Percentiles rank a stretch among this genome's conserved stretches.
These are phyloP conservation scores for Enteromius trimaculatus DNA, from an alignment of 2,797 vertebrate genomes.

Conservation along the genomic window DNA sequence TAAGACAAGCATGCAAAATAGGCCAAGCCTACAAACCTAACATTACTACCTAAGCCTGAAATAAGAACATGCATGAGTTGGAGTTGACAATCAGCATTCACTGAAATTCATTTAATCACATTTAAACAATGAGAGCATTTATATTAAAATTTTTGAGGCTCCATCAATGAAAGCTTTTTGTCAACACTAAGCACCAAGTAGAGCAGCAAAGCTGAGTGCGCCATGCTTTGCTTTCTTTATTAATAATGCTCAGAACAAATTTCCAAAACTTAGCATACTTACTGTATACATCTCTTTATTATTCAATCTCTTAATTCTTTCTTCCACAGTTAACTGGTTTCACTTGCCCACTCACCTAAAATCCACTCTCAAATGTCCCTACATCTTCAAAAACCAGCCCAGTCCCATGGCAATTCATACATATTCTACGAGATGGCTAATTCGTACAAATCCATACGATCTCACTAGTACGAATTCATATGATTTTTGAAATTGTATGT, in stretches of 20 bases:
- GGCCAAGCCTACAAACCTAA: slow-evolving; percentile 34
- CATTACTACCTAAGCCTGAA: slow-evolving; percentile 9
- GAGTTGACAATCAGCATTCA: slow-evolving; percentile 46
- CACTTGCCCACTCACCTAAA: slow-evolving; percentile 25
- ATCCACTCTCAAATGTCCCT: slow-evolving; percentile 33
- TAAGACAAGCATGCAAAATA: slow-evolving; percentile 42
- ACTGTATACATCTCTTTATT: slow-evolving; percentile 27
- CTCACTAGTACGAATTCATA: no score
- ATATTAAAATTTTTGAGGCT: background rate
- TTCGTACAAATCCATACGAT: no score
- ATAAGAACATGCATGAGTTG: slow-evolving; percentile 50
- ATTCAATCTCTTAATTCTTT: slow-evolving; percentile 22
- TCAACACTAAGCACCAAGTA: slow-evolving; percentile 40
- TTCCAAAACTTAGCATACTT: background rate
- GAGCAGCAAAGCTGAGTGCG: slow-evolving; percentile 8
- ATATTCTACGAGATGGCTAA: no score
- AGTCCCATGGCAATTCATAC: no score
- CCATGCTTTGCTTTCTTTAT: slow-evolving; percentile 37
- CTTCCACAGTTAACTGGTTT: slow-evolving; percentile 15
- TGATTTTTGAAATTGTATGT: no score
- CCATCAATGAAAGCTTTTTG: slow-evolving; percentile 38
- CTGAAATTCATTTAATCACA: background rate
- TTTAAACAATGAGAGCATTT: background rate
- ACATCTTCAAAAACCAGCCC: slow-evolving; percentile 19
- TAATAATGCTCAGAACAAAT: slow-evolving; percentile 28